Evolutionary conservation across 2,113 vertebrate species (phyloP).

Genomic region (Entomyzon cyanotis): DNA sequence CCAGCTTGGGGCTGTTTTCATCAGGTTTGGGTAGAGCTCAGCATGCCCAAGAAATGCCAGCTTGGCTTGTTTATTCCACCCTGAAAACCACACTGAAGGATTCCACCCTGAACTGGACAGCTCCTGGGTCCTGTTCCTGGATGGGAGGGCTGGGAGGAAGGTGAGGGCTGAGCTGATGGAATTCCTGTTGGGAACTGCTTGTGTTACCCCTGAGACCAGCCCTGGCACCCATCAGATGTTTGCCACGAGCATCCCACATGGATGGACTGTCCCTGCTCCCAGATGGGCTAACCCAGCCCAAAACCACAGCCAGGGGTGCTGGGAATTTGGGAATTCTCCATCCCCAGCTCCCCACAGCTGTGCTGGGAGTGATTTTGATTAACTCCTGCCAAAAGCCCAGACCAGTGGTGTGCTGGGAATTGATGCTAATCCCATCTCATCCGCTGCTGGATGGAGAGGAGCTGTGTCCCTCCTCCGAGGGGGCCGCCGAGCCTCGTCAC

Average conservation of each 20-base stretch:
- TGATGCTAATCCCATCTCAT: conserved; percentile 5
- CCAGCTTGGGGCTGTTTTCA: not conserved
- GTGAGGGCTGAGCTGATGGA: not conserved
- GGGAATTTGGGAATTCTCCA: not conserved
- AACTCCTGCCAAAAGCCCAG: not conserved
- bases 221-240: not conserved
- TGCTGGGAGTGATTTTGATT: not conserved
- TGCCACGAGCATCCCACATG: rapidly evolving
- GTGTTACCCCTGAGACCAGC: rapidly evolving
- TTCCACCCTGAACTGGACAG: not conserved
- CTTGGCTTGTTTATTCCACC: not conserved
- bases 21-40: not conserved
- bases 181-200: not conserved
- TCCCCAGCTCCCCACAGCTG: not conserved
- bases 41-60: not conserved
- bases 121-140: rapidly evolving
- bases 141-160: not conserved
- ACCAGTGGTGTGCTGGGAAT: not conserved
- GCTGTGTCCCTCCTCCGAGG: not conserved
- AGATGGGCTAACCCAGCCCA: not conserved
- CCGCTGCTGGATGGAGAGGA: not conserved
- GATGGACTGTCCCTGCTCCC: rapidly evolving
- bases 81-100: rapidly evolving
- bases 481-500: not conserved
- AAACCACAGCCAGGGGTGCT: rapidly evolving